Evolutionary conservation across 2,113 vertebrate genomes (phyloP), one percentile per base, ranked within the genome.

Genomic region (Bothrops jararaca): DNA sequence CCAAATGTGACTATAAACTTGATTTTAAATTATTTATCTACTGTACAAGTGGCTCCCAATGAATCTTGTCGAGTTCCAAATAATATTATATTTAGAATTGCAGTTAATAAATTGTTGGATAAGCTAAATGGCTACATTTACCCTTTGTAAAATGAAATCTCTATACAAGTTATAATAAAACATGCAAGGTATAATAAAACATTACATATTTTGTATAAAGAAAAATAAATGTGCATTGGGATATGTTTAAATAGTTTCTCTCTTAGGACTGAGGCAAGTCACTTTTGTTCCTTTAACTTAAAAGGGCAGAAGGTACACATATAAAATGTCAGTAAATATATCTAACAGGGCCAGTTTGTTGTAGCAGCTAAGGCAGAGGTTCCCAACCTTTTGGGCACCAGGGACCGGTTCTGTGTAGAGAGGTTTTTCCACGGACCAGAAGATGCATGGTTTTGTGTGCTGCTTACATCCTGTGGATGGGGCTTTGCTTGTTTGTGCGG

Each of bases 201-300:
- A 89, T 34, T 90, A 90, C n/a, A 60, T 64, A 90, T 92, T 90
- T 80, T 64, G n/a, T 74, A 86, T 42, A 90, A n/a, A 53, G 29
- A 48, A 64, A 92, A 64, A 88, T 24, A 69, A 88, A 88, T 52
- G 23, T 22, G 13, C n/a, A 88, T 8, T 10, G 2, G 58, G 57
- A 6, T 88, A 74, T 29, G 8, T 53, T 60, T 56, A 86, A 89
- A 89, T 52, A 45, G 48, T 92, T 92, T 64, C 53, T 92, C 20
- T 23, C 50, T 86, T 86, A 60, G n/a, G 42, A 39, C 50, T 90
- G 42, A 60, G 24, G 91, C 57, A 69, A 26, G 48, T 69, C 88
- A 92, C 56, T 92, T 89, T 90, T 92, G 15, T 86, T 92, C 85
- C 85, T 86, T 52, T 90, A 80, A 50, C 58, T 26, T 52, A 57